Conservation (phyloP, 2,113 vertebrate genomes). For the Noturus placidus region DNA sequence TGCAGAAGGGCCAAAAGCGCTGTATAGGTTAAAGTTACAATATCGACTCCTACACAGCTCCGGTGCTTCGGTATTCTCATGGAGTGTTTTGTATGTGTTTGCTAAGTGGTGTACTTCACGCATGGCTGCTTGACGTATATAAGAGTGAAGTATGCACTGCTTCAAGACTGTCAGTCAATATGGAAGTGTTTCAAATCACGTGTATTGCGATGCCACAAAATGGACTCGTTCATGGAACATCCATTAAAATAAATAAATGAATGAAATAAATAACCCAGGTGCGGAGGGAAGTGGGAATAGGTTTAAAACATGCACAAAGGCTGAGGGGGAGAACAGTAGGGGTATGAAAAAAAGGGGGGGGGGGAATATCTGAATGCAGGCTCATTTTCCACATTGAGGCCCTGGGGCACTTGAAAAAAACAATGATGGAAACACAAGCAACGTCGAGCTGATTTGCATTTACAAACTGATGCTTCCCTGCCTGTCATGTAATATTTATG, state of each 20-base stretch:
- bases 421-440: slow-evolving; percentile 72
- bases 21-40: slow-evolving; percentile 77
- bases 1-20: slow-evolving; percentile 70
- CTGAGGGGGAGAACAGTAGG: slow-evolving; percentile 59
- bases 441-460: slow-evolving; percentile 71
- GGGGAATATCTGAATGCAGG: slow-evolving; percentile 58
- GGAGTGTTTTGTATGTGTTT: slow-evolving; percentile 39
- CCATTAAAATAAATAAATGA: slow-evolving; percentile 29
- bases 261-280: slow-evolving; percentile 26
- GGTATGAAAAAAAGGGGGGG: slow-evolving; percentile 59
- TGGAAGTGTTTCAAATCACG: background rate
- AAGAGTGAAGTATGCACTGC: background rate
- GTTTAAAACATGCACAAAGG: slow-evolving; percentile 44
- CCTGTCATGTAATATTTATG: slow-evolving; percentile 74
- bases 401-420: slow-evolving; percentile 73
- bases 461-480: slow-evolving; percentile 71
- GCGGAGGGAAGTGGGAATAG: slow-evolving; percentile 9
- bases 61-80: slow-evolving; percentile 38
- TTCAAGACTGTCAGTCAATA: slow-evolving; percentile 3
- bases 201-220: slow-evolving; percentile 23
- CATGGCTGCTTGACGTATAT: slow-evolving; percentile 17
- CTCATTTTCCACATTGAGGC: slow-evolving; percentile 68
- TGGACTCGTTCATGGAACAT: slow-evolving; percentile 13
- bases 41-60: slow-evolving; percentile 77
- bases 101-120: slow-evolving; percentile 1